phyloP scores from a whole-genome alignment of 2,888 invertebrate genomes.

The Clepsis dumicolana region DNA sequence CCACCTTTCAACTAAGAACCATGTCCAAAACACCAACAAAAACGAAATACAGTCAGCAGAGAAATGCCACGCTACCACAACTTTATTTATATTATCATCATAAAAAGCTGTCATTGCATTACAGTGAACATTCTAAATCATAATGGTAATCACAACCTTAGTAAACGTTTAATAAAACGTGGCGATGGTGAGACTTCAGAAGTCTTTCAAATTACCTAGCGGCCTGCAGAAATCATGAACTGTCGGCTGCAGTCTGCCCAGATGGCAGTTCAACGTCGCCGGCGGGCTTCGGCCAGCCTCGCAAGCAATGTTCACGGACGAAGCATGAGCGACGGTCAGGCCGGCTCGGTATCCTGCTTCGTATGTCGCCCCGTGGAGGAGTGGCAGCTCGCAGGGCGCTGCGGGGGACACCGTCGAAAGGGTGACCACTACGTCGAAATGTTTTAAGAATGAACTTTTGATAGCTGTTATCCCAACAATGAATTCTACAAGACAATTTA shows the following conservation, averaged over 20 bases:
- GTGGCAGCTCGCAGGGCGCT: conserved; percentile 90
- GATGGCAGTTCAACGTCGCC: conserved; percentile 87
- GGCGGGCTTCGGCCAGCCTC: conserved; percentile 84
- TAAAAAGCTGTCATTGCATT: too few species aligned
- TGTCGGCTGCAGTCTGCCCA: conserved; percentile 88
- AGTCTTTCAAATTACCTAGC: conserved; percentile 62
- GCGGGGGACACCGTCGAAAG: conserved; percentile 39
- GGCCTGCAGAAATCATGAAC: conserved; percentile 83
- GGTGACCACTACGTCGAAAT: conserved; percentile 1
- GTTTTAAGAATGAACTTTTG: conserved; percentile 3
- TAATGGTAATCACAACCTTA: too few species aligned
- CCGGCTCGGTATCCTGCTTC: conserved; percentile 92
- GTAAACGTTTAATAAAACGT: too few species aligned
- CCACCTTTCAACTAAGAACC: too few species aligned
- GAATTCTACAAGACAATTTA: too few species aligned
- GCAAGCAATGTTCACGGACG: conserved; percentile 91
- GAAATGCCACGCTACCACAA: too few species aligned
- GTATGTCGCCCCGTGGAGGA: conserved; percentile 89
- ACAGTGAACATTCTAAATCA: too few species aligned
- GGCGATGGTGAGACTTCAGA: too few species aligned
- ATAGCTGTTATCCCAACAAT: background rate
- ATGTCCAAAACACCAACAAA: too few species aligned
- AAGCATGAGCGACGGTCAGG: conserved; percentile 93
- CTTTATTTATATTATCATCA: too few species aligned
- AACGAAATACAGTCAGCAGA: too few species aligned